Base-by-base conservation (phyloP, 2,888 invertebrate species). In the Caradrina clavipalpis region DNA sequence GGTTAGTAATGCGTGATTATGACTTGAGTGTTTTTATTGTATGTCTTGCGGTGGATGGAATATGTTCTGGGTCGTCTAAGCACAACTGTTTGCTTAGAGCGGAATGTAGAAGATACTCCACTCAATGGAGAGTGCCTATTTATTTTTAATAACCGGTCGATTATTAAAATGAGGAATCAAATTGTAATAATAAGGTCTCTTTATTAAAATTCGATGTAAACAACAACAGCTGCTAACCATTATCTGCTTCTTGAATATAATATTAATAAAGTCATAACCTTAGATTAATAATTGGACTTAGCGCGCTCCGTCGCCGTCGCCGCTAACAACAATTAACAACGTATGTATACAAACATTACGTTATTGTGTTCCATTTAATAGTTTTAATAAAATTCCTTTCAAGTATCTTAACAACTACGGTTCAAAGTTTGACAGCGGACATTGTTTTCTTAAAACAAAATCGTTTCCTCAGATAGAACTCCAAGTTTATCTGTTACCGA, bases 401-500 rank as follows among this genome's bases (percentile, higher is more conserved):
- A 69, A 63, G 66, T 65, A 45, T 54, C 17, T 49, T 55, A 67
- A 70, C 69, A 45, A 50, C 57, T 51, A 54, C 39, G 49, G 59
- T 61, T 64, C 49, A 47, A 73, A 84, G 69, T 83, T 82, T 73
- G 76, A 80, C 78, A 76, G 35, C 57, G 60, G 61, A 82, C 78
- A 84, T 80, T 83, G 83, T 84, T 80, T 82, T 84, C 84, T 75
- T 82, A 71, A 75, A 84, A 82, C 73, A 73, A 78, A 84, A 83
- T 81, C 70, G 76, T 65, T 78, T 68, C 81, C 69, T 60, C 71
- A 73, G 81, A 84, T 79, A 81, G 77, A 83, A 81, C 70, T 76
- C 75, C 81, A 78, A 87, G 82, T 83, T 84, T 80, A 86, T 79
- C 80, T 80, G 77, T 82, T 81, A 82, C 77, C 82, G 69, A 81